A percentile compares a stretch with the other conserved stretches of the same genome.
Conservation (phyloP, 2,888 invertebrate species). For the Zhuqinia jingwanae region DNA sequence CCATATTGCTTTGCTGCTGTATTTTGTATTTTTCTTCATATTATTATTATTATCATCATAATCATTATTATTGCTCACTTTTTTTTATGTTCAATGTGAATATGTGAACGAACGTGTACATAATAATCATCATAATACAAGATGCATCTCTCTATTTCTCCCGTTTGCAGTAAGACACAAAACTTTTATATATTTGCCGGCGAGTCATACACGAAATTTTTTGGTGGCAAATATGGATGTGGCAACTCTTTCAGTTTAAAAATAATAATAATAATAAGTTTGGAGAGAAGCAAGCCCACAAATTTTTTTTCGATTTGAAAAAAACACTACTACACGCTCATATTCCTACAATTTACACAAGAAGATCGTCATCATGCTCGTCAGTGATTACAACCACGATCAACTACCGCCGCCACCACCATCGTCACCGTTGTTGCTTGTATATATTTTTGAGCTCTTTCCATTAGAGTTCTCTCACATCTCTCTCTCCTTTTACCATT, state of each 20-base stretch:
- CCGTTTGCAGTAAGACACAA: too few species aligned
- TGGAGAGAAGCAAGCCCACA: slow-evolving; percentile 32
- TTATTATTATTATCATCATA: slow-evolving; percentile 58
- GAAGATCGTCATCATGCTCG: too few species aligned
- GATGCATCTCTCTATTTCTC: slow-evolving; percentile 20
- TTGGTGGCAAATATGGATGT: background rate
- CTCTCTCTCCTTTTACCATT: too few species aligned
- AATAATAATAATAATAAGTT: slow-evolving; percentile 29
- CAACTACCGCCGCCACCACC: too few species aligned
- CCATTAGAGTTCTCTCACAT: slow-evolving; percentile 7
- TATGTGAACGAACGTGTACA: background rate
- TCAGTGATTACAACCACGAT: background rate
- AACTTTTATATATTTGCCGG: slow-evolving; percentile 1
- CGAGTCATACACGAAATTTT: background rate
- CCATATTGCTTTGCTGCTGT: slow-evolving; percentile 16
- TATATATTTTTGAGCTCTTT: background rate
- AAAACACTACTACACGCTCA: background rate
- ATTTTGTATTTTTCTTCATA: slow-evolving; percentile 47
- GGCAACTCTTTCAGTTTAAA: background rate
- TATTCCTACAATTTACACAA: background rate
- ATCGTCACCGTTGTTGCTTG: background rate
- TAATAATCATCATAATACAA: too few species aligned
- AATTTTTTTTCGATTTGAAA: slow-evolving; percentile 27
- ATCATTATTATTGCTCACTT: slow-evolving; percentile 60
- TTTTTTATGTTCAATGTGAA: slow-evolving; percentile 12